Base-by-base conservation (phyloP, 2,797 vertebrate species). In the Takifugu ocellatus region DNA sequence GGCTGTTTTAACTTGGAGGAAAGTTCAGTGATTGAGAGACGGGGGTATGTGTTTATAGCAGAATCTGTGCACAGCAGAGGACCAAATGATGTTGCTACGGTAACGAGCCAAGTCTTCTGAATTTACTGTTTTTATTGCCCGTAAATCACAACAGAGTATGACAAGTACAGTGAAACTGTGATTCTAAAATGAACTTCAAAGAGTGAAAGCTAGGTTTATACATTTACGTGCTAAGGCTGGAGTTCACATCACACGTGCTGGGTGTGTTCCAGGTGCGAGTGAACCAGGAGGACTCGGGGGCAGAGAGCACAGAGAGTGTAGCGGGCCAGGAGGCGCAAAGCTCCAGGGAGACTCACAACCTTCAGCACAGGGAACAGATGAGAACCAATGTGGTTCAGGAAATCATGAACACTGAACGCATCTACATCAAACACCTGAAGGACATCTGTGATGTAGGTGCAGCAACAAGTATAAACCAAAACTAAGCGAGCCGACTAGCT, bases 371-470 rank as follows among this genome's bases (percentile, higher is more conserved):
- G 73, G 91, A 94, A 75, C 96, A 99, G 91, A 99, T 98, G 96
- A 92, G 97, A 87, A 93, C 96, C 59, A 99, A 99, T 0, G 97
- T 99, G 76, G 92, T 99, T 79, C 92, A 93, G 80, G 97, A 99
- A 89, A 99, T 99, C 77, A 94, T 99, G 95, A 94, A 93, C 63
- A 99, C 97, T 0, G 97, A 99, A 70, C 92, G 94, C 0, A 93
- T 98, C 66, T 99, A 99, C 88, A 97, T 98, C 87, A 98, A 99
- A 81, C 96, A 98, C 81, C 91, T 99, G 55, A 94, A 93, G 84
- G 96, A 99, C 87, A 99, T 99, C 88, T 99, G 96, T 59, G 96
- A 99, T 91, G 96, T 97, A 82, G 0, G 14, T 10, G 7, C 31
- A 10, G 29, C 15, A 51, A 15, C 3, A 24, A 26, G 9, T 15